Evolutionary conservation across 2,888 invertebrate species (phyloP), one percentile per base, ranked within the genome.

Genomic region (Brachypalpus laphriformis): DNA sequence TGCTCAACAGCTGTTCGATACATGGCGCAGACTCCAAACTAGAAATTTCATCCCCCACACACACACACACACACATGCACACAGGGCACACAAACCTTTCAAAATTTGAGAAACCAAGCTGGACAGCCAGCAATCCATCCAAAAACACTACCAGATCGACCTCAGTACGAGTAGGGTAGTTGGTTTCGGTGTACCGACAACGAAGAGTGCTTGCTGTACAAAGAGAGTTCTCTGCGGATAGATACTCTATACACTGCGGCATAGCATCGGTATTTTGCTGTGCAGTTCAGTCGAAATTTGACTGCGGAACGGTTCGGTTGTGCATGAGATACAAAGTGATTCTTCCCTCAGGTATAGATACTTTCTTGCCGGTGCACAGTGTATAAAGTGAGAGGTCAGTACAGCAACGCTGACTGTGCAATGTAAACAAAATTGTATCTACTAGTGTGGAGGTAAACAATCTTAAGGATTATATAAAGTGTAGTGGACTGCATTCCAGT

Each of bases 1-100:
- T 40, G 80, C 63, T 80, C 81, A 85, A 85, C 85, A 85, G 85
- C 85, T 85, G 85, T 85, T 85, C 59, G 40, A 31, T 56, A 22
- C 40, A 71, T 66, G 31, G 81, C 85, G 85, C 85, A 81, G 75
- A 76, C 42, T 85, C 85, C 70, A 59, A 72, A 37, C 20, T n/a
- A 22, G 47, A 82, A n/a, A 57, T 42, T 63, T 78, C 70, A 71
- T 78, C 78, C 78, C 78, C 71, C 56, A 34, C 9, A 11, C 14
- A 14, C 14, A 61, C 14, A 49, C 56, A 49, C 59, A 59, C 45
- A 8, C 34, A 22, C 16, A 54, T 18, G 65, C 45, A 31, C 9
- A n/a, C n/a, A n/a, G 8, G 1, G 8, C n/a, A n/a, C n/a, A n/a
- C n/a, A n/a, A 11, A n/a, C 8, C 14, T 28, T 34, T 14, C 25